Conservation (phyloP, 2,888 invertebrate species). For the Euzophera pinguis region DNA sequence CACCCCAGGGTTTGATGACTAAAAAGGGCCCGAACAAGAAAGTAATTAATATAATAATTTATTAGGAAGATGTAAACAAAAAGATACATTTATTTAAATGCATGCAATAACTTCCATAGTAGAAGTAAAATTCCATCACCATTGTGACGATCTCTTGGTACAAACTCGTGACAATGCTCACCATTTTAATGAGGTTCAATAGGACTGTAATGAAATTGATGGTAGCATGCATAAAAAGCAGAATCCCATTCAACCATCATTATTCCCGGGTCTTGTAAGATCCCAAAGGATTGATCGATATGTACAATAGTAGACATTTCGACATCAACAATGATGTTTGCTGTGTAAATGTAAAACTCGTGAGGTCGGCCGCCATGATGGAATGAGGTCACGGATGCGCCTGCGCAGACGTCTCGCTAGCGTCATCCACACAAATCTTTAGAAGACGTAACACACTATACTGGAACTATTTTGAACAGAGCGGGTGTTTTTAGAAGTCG, state of each 20-base stretch:
- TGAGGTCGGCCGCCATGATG: constrained; percentile 60
- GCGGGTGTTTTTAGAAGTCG: background rate
- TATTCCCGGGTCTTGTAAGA: constrained; percentile 1
- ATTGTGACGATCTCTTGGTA: background rate
- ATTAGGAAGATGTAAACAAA: too few species aligned
- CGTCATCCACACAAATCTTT: constrained; percentile 12
- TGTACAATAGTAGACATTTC: constrained; percentile 9
- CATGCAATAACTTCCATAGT: background rate
- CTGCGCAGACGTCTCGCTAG: constrained; percentile 34
- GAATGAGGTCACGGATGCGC: constrained; percentile 65
- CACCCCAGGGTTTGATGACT: too few species aligned
- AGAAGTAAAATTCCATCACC: background rate
- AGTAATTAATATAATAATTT: too few species aligned
- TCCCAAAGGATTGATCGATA: constrained; percentile 2
- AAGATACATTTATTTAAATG: too few species aligned
- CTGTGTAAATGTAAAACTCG: constrained; percentile 29
- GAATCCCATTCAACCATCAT: background rate
- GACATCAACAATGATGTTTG: constrained; percentile 29
- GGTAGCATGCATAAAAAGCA: background rate
- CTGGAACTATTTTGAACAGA: constrained; percentile 11
- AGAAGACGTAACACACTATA: background rate
- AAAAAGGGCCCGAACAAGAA: too few species aligned
- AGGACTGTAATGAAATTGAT: constrained; percentile 4
- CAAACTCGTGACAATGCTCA: background rate
- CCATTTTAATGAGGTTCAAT: background rate